Evolutionary conservation across 2,113 vertebrate species (phyloP), one percentile per base, ranked within the genome.

Genomic region (Leucoraja erinaceus): DNA sequence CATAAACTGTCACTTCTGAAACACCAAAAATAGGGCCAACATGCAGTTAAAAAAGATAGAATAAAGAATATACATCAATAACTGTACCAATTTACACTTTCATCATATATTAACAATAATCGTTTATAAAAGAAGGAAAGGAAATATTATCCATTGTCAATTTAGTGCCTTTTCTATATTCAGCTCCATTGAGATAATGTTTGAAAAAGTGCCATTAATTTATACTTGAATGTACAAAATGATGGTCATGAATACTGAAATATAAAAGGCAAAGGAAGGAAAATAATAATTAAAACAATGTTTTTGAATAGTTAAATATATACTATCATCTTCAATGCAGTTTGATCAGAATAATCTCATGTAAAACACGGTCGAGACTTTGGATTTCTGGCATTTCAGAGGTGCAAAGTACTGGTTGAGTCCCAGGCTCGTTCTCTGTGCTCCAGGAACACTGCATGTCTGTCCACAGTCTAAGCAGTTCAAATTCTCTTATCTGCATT

Each of bases 381-480:
- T 91, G 90, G 68, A 38, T 91, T 47, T 91, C 66, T 74, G 33
- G 90, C 66, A 47, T 66, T 91, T 54, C 68, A 72, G 90, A 91
- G 68, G 31, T 72, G 68, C 90, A 91, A 38, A 91, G 33, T 31
- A 61, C 83, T 63, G 83, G 83, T 16, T 63, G 59, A 88, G 28
- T 88, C 83, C 81, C 83, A 88, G 83, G 56, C 83, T 63, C 83
- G 61, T n/a, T 91, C 88, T 91, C 18, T 68, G 63, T 47, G 88
- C 88, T 72, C 66, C 88, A 91, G 33, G 90, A 91, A 68, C 90
- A 72, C 90, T 72, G 0, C 90, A 54, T 91, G 90, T 74, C 90
- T 91, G 90, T 94, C 88, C 63, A 33, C 77, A 93, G 93, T 94
- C 94, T 94, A 88, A 94, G 93, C 56, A 59, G 93, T 56, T 94